Evolutionary conservation across 2,113 vertebrate species (phyloP), one percentile per base, ranked within the genome.

Genomic region (Thamnaconus septentrionalis): DNA sequence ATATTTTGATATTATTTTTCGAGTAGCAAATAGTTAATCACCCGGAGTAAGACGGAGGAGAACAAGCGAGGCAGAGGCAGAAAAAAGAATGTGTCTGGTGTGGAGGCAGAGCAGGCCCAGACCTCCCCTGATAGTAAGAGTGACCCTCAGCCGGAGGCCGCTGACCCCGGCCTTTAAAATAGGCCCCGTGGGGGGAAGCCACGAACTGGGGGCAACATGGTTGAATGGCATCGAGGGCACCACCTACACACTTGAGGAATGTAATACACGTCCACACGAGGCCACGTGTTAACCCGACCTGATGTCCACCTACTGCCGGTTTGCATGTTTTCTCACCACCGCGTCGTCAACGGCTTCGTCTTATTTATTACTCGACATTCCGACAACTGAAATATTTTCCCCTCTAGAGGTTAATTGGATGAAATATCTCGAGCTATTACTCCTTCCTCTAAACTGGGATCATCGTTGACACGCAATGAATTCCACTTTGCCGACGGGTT

Each of bases 81-180:
- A 78, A 61, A 61, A 47, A 63, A 62, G 69, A 82, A 74, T 66
- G 64, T 50, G 74, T 71, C 69, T 56, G 18, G 52, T 1, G 4
- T 40, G 57, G 18, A 66, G 53, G 63, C 45, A 50, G 41, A 72
- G 66, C 47, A 58, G 51, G 7, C 47, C 55, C 39, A 61, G 74
- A 83, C 69, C 80, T 76, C 74, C 71, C 56, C 65, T 68, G 81
- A 87, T 72, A 83, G 85, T 64, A 71, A 85, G 58, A 81, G 71
- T 81, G 76, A 89, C 78, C 85, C 46, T 63, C 18, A 50, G 5
- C 6, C 52, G 12, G 57, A 86, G 80, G 81, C 84, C 80, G 75
- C 43, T 68, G 72, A 86, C 81, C 80, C 52, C 7, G 0, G 47
- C 53, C 56, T 11, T 63, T 80, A 75, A 76, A 84, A 78, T 81